phyloP scores from a whole-genome alignment of 2,888 invertebrate species.

The Aphelenchoides bicaudatus region DNA sequence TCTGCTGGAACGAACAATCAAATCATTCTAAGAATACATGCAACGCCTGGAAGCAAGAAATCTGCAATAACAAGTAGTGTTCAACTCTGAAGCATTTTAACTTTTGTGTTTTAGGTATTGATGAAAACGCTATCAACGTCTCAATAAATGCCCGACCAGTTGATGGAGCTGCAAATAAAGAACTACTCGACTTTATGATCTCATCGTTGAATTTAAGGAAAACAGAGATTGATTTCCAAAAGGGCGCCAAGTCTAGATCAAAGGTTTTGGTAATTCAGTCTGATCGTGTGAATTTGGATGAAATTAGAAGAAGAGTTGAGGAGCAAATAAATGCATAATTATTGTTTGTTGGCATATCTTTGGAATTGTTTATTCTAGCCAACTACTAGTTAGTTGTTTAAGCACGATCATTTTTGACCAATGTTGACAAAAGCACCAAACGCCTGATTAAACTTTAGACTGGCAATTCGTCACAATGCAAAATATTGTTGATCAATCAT shows the following conservation, averaged over 20 bases:
- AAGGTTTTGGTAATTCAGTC: constrained; percentile 44
- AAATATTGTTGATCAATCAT: too few species aligned
- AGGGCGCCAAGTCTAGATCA: constrained; percentile 61
- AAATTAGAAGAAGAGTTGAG: constrained; percentile 28
- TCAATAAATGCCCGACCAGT: constrained; percentile 77
- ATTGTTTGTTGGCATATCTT: too few species aligned
- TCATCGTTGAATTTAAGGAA: constrained; percentile 71
- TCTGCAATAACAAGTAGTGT: constrained; percentile 69
- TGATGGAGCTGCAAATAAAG: constrained; percentile 77
- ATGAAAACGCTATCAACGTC: constrained; percentile 69
- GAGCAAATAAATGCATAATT: neutral
- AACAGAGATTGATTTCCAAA: constrained; percentile 71
- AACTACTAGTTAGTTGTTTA: too few species aligned
- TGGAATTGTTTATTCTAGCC: too few species aligned
- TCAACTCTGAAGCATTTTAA: neutral
- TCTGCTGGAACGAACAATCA: constrained; percentile 63
- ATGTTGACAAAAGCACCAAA: too few species aligned
- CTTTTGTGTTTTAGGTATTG: constrained; percentile 36
- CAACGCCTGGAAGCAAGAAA: constrained; percentile 74
- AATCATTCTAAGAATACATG: constrained; percentile 69
- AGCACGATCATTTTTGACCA: too few species aligned
- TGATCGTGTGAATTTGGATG: constrained; percentile 33
- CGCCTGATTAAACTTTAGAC: too few species aligned
- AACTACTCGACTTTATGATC: constrained; percentile 72
- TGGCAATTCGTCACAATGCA: too few species aligned